Percentiles rank a stretch among this genome's conserved stretches.
These are phyloP conservation scores for Elaphurus davidianus DNA, from an alignment of 2,113 vertebrate genomes.

Conservation along the genomic window DNA sequence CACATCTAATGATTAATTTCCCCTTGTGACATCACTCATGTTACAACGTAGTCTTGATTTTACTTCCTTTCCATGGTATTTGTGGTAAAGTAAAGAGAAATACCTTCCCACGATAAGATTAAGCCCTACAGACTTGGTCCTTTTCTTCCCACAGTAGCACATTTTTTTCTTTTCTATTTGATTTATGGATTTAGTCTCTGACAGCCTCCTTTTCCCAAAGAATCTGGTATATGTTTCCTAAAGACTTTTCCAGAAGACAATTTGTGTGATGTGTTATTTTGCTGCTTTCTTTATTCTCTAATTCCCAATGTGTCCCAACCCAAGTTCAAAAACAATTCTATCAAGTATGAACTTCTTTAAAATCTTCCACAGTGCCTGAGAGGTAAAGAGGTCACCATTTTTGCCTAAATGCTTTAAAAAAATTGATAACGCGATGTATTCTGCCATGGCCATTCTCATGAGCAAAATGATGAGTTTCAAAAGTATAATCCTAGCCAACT, in stretches of 20 bases:
- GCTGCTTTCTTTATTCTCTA: neutral
- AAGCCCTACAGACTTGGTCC: neutral
- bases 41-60: rapidly evolving
- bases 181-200: neutral
- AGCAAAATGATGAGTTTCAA: neutral
- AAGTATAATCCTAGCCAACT: neutral
- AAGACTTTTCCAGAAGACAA: neutral
- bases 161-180: neutral
- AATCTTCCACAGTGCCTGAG: neutral
- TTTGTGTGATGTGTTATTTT: neutral
- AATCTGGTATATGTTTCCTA: neutral
- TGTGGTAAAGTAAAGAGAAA: neutral
- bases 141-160: neutral
- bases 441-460: neutral
- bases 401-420: neutral
- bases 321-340: neutral
- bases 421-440: neutral
- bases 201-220: neutral
- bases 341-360: neutral
- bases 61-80: neutral
- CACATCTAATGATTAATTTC: neutral
- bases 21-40: neutral
- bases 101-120: neutral
- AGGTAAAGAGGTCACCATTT: neutral
- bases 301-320: neutral